Evolutionary conservation across 2,113 vertebrate species (phyloP).

Genomic region (Myodes glareolus): DNA sequence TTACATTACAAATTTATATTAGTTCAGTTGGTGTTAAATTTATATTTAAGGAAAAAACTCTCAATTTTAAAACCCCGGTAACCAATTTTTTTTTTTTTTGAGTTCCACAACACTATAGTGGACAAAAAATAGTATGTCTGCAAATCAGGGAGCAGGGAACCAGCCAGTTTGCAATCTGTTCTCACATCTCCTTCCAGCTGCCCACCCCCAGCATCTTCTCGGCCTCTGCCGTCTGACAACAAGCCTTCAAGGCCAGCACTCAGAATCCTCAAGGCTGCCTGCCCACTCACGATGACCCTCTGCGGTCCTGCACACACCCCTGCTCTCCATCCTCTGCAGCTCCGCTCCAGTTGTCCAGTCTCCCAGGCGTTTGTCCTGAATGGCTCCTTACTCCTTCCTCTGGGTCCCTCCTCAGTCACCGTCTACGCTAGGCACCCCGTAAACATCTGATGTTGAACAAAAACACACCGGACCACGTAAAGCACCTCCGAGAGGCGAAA

Average conservation of each 20-base stretch:
- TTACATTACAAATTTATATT: background rate
- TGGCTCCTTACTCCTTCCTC: background rate
- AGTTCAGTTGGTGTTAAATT: background rate
- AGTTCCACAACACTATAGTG: background rate
- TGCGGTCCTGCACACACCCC: background rate
- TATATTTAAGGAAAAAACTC: background rate
- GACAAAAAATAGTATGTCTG: background rate
- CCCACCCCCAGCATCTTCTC: background rate
- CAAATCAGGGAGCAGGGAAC: background rate
- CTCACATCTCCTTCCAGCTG: background rate
- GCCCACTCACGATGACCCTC: background rate
- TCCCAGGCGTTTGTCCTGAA: background rate
- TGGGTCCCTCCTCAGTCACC: background rate
- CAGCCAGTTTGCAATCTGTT: background rate
- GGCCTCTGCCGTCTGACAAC: background rate
- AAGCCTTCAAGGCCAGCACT: conserved; percentile 47
- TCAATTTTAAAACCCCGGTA: conserved; percentile 8
- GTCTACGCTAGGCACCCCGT: background rate
- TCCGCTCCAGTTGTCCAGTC: background rate
- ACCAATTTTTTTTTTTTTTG: background rate
- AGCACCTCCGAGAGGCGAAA: background rate
- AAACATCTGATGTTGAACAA: background rate
- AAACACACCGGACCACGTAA: background rate
- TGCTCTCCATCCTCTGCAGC: conserved; percentile 28
- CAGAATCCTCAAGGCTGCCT: background rate